Evolutionary conservation across 2,888 invertebrate species (phyloP).

Genomic region (Sesia bembeciformis): DNA sequence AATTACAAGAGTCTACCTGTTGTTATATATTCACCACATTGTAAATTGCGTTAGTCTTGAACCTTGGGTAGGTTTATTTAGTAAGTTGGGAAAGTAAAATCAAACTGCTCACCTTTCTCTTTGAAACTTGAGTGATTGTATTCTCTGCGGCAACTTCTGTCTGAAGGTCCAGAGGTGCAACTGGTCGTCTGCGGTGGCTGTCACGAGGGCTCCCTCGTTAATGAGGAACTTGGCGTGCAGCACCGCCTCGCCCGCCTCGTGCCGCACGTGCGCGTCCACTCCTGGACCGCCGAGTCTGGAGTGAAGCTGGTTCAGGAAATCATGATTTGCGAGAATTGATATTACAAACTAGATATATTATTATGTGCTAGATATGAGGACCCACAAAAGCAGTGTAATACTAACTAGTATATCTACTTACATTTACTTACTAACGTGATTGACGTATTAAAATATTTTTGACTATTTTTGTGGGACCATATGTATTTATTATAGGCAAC

Average conservation of each 20-base stretch:
- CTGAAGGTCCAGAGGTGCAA: conserved; percentile 98
- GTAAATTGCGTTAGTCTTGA: no score
- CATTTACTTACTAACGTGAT: no score
- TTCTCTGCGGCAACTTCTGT: conserved; percentile 94
- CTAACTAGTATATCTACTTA: no score
- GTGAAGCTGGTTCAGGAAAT: conserved; percentile 30
- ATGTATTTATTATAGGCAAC: no score
- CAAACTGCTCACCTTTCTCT: conserved; percentile 85
- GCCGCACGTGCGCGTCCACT: conserved; percentile 95
- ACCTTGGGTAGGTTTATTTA: no score
- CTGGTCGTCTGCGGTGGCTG: conserved; percentile 96
- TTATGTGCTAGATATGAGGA: background rate
- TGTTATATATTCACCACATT: no score
- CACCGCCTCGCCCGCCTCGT: conserved; percentile 86
- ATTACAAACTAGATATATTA: background rate
- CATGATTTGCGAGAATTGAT: conserved; percentile 1
- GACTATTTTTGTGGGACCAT: no score
- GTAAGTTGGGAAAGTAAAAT: no score
- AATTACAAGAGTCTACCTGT: no score
- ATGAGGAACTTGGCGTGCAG: conserved; percentile 94
- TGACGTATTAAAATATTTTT: no score
- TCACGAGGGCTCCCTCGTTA: conserved; percentile 97
- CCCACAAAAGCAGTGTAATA: no score
- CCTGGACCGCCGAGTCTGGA: conserved; percentile 95
- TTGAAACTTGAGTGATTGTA: conserved; percentile 98